Evolutionary conservation across 2,888 invertebrate genomes (phyloP), one percentile per base, ranked within the genome.

Genomic region (Tetanocera ferruginea): DNA sequence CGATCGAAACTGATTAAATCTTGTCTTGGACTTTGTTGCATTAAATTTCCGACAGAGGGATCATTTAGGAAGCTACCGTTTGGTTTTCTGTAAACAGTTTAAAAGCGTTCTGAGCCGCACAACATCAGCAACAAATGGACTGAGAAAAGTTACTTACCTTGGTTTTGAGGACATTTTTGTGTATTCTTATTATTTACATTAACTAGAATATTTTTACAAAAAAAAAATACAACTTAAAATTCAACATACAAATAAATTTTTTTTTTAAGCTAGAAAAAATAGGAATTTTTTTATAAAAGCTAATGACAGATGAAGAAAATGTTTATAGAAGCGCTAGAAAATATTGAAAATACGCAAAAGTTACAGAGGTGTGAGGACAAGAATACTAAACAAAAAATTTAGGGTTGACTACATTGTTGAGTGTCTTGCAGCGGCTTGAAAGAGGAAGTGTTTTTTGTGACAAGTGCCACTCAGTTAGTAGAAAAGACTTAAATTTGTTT

Each of bases 11-110:
- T 74, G n/a, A 23, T 67, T 3, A 64, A 9, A 3, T 79, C 77
- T 8, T 34, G 57, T 9, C 78, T 78, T 3, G 82, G 80, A 66
- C 79, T 81, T 8, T 80, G 60, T 60, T 79, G 79, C 37, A 77
- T 77, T 3, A 79, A 52, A 67, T 80, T 76, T 2, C 25, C 9
- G n/a, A 70, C 77, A 34, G 76, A 74, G 11, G 52, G 17, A 51
- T 81, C 82, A 55, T 51, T 77, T 31, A 82, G 70, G 34, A 81
- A 82, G 52, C 76, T 75, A 52, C 80, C 79, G 19, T 78, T 67
- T 3, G 76, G 66, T 66, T 78, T 81, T 76, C 80, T 80, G 17
- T 55, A 49, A 17, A 57, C 70, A 37, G n/a, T 67, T 49, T 17
- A 8, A 52, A 37, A 66, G 25, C 43, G 49, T 1, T 55, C 1